Base-by-base conservation (phyloP, 2,113 vertebrate genomes). In the Noturus placidus region DNA sequence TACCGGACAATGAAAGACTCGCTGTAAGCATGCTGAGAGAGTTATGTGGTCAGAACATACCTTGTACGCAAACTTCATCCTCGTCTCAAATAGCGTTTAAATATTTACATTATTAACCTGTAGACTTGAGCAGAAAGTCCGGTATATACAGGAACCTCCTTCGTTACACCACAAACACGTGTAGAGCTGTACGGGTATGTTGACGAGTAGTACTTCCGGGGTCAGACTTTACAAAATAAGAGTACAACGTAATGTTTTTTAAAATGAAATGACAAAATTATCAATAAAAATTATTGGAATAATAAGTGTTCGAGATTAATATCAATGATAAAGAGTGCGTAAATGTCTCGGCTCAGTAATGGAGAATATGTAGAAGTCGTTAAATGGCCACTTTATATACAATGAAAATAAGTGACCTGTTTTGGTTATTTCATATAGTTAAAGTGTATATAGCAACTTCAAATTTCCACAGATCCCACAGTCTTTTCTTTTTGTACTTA, bases 21-120 rank as follows among this genome's bases (percentile, higher is more conserved):
- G 42, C 30, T 61, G 1, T 57, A 42, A 11, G 3, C 5, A 82
- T 13, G 1, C 84, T 1, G 20, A 76, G 5, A 82, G 27, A 5
- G 50, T 74, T 17, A 8, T 11, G 0, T 17, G 0, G 0, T 50
- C 72, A 1, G 20, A 14, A 94, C 94, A 93, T 87, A 96, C 95
- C 93, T 91, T 92, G 76, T 95, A 96, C 2, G 95, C 92, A 65
- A 96, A 96, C 92, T 96, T 96, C 95, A 96, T 96, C 69, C 90
- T 92, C 33, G 33, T 79, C 13, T n/a, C 19, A 63, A 65, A 57
- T 1, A 17, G 25, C 8, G 70, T 84, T 87, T 35, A 56, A 74
- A 85, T 79, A 46, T 8, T 86, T 79, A 65, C 25, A 84, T 20
- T 38, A 81, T 54, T 59, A 67, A n/a, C 22, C 1, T 65, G 4